Percentiles rank a stretch among this genome's conserved stretches.
Evolutionary conservation across 1,140 invertebrate genomes (phyloP).

Genomic region (Drosophila rufa): DNA sequence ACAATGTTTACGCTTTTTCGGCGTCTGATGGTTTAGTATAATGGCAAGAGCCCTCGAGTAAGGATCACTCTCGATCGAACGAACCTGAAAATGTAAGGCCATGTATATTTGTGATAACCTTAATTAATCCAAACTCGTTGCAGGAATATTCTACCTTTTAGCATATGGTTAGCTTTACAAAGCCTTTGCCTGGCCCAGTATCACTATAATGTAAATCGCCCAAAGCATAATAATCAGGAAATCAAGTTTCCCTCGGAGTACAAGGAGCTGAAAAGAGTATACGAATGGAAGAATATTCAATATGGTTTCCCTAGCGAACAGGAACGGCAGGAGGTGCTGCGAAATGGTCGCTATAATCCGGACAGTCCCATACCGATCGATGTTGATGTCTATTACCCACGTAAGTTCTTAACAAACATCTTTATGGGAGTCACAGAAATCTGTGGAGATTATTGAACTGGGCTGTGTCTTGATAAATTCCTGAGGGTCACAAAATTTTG

Average conservation of each 20-base stretch:
- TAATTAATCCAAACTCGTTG: background rate
- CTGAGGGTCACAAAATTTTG: too few species aligned
- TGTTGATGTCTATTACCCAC: slow-evolving; percentile 62
- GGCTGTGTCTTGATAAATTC: too few species aligned
- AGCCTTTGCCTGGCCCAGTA: slow-evolving; percentile 18
- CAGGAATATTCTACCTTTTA: slow-evolving; percentile 13
- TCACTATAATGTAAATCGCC: slow-evolving; percentile 13
- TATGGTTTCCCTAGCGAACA: slow-evolving; percentile 59
- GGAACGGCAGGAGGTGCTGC: slow-evolving; percentile 35
- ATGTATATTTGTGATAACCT: background rate
- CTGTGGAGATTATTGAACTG: background rate
- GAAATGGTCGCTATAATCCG: slow-evolving; percentile 57
- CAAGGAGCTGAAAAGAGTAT: slow-evolving; percentile 41
- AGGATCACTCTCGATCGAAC: slow-evolving; percentile 29
- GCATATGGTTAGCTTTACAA: slow-evolving; percentile 1
- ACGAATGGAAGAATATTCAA: slow-evolving; percentile 60
- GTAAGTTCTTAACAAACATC: slow-evolving; percentile 34
- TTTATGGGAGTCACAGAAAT: background rate
- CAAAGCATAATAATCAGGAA: background rate
- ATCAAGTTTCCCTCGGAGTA: slow-evolving; percentile 19
- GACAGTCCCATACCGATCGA: slow-evolving; percentile 66
- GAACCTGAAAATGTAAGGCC: slow-evolving; percentile 24
- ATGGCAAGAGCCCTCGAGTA: slow-evolving; percentile 39
- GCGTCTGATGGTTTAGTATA: slow-evolving; percentile 32
- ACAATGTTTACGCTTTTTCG: slow-evolving; percentile 15